Conservation (phyloP, 2,888 invertebrate species). For the Nomada flava region DNA sequence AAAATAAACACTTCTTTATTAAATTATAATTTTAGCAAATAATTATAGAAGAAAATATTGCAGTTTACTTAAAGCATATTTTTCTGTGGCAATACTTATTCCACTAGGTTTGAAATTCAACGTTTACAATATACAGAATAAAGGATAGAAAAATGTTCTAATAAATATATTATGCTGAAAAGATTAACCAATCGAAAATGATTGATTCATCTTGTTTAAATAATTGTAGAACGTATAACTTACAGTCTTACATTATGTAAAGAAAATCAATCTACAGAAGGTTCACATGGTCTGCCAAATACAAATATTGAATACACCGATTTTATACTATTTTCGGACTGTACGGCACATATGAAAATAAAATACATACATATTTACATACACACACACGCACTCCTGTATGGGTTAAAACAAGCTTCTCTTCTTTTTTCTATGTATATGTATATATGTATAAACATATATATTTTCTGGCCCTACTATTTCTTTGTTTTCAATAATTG, state of each 20-base stretch:
- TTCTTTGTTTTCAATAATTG: neutral
- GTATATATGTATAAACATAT: neutral
- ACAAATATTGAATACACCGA: slow-evolving; percentile 16
- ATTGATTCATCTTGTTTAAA: slow-evolving; percentile 35
- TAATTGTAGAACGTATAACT: slow-evolving; percentile 56
- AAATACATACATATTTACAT: slow-evolving; percentile 19
- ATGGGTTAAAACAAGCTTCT: neutral
- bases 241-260: slow-evolving; percentile 62
- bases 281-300: slow-evolving; percentile 20
- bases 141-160: slow-evolving; percentile 39
- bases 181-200: slow-evolving; percentile 19
- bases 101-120: slow-evolving; percentile 37
- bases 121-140: slow-evolving; percentile 26
- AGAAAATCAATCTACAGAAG: slow-evolving; percentile 68
- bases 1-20: slow-evolving; percentile 11
- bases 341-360: slow-evolving; percentile 1
- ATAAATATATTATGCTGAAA: slow-evolving; percentile 47
- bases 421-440: neutral
- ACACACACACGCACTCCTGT: neutral
- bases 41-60: slow-evolving; percentile 32
- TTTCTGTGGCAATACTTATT: slow-evolving; percentile 44
- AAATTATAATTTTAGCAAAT: slow-evolving; percentile 18
- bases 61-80: slow-evolving; percentile 28
- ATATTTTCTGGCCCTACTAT: neutral
- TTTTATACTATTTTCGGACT: neutral